Conservation (phyloP, 2,797 vertebrate genomes). For the Falco columbarius region DNA sequence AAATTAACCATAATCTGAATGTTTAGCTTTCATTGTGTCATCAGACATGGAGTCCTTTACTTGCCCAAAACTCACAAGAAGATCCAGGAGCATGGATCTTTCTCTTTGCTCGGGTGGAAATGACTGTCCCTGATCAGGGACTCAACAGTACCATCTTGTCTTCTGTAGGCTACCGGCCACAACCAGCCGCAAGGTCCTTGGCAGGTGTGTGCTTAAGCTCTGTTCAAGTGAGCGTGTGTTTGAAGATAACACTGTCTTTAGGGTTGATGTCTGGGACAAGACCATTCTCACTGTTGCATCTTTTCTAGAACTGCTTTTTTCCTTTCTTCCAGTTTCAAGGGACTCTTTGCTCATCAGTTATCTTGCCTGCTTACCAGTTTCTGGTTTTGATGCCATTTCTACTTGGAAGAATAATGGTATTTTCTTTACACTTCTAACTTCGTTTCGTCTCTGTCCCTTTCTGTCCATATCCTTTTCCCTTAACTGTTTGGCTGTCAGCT, state of each 20-base stretch:
- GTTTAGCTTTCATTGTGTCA: background rate
- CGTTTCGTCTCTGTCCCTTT: background rate
- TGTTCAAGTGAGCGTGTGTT: background rate
- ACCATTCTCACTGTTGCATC: background rate
- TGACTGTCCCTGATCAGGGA: background rate
- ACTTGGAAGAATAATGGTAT: background rate
- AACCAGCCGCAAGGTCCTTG: background rate
- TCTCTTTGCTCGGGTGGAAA: background rate
- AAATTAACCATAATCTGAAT: background rate
- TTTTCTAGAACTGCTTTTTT: background rate
- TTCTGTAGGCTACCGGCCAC: background rate
- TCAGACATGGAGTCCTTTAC: background rate
- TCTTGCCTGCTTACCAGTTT: background rate
- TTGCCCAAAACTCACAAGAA: background rate
- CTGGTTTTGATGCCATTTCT: background rate
- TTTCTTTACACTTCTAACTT: background rate
- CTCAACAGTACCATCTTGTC: accelerated
- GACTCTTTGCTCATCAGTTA: background rate
- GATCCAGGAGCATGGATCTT: background rate
- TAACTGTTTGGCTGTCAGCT: background rate
- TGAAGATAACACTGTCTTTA: background rate
- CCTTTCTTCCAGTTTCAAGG: background rate
- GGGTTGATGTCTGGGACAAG: background rate
- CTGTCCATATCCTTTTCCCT: background rate
- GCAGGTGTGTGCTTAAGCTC: too few relatives aligned